Conservation (phyloP, 2,888 invertebrate species). For the Caenorhabditis afra region DNA sequence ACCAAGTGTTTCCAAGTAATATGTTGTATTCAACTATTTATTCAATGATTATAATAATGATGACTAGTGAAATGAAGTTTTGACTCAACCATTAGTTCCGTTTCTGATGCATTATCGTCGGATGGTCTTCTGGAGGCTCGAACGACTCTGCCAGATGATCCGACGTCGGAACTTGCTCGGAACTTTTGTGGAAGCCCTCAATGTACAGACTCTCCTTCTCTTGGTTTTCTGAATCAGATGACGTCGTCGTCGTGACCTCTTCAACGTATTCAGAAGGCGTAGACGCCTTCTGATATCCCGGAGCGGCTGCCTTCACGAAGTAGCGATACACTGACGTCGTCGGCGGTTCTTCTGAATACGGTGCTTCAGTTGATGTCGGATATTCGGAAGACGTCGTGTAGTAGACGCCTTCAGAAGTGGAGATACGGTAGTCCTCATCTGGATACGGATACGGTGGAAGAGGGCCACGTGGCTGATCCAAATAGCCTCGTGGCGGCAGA, state of each 20-base stretch:
- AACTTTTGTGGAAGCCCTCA: not conserved
- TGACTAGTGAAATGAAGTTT: no score
- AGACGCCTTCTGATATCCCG: conserved; percentile 15
- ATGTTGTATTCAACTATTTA: no score
- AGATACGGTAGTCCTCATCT: not conserved
- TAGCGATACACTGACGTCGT: conserved; percentile 49
- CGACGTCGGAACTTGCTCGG: not conserved
- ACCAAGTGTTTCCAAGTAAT: no score
- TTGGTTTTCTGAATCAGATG: conserved; percentile 3
- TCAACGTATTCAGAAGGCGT: conserved; percentile 17
- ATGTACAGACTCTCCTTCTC: conserved; percentile 18
- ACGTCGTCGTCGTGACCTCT: not conserved
- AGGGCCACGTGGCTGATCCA: not conserved
- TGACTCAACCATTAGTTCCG: not conserved
- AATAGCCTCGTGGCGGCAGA: conserved; percentile 1
- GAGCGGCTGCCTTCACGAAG: conserved; percentile 43
- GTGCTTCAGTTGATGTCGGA: conserved; percentile 10
- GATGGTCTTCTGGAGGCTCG: conserved; percentile 41
- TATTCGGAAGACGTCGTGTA: not conserved
- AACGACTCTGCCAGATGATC: not conserved
- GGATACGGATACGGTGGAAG: not conserved
- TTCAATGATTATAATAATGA: no score
- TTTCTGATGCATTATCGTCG: not conserved
- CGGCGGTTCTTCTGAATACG: conserved; percentile 3
- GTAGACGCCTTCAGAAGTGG: not conserved